phyloP scores from a whole-genome alignment of 2,113 vertebrate genomes.

The Turnix velox region DNA sequence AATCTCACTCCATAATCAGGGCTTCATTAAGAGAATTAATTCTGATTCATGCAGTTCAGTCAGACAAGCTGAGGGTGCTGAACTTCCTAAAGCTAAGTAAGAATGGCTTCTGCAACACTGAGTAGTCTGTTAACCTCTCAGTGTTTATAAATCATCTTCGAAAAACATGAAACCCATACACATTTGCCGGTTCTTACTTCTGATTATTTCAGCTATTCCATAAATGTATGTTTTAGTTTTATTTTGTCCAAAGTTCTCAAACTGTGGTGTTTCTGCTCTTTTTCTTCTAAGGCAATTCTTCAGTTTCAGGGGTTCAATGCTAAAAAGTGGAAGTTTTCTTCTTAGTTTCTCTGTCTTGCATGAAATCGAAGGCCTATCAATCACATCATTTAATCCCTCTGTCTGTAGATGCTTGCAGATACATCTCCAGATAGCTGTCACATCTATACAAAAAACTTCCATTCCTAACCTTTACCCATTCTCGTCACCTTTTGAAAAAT shows the following conservation, averaged over 20 bases:
- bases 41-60: background rate
- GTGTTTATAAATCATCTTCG: background rate
- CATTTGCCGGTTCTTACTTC: background rate
- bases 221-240: background rate
- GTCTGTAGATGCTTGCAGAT: background rate
- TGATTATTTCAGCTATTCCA: background rate
- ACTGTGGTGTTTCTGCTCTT: background rate
- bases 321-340: background rate
- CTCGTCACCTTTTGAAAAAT: background rate
- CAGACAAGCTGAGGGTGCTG: background rate
- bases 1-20: background rate
- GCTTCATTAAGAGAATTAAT: background rate
- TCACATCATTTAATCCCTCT: background rate
- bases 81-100: background rate
- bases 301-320: background rate
- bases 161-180: background rate
- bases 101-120: background rate
- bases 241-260: background rate
- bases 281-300: background rate
- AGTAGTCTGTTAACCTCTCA: background rate
- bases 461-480: background rate
- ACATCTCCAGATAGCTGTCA: background rate
- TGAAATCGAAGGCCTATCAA: background rate
- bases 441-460: background rate
- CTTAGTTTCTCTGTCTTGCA: background rate